Evolutionary conservation across 2,113 vertebrate genomes (phyloP).

Genomic region (Semnopithecus entellus): DNA sequence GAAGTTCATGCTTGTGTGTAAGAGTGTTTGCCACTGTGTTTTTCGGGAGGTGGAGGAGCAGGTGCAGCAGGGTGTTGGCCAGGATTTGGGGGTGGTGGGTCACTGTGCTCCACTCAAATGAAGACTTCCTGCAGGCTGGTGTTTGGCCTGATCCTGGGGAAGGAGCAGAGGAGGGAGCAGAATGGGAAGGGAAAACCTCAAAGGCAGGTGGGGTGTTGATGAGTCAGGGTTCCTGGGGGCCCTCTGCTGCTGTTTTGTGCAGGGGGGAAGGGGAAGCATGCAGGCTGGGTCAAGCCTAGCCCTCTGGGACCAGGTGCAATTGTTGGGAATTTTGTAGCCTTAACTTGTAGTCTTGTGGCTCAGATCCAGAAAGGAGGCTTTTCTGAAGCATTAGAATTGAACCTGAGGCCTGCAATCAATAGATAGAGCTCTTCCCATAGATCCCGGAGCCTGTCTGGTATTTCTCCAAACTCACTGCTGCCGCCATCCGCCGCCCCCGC

Average conservation of each 20-base stretch:
- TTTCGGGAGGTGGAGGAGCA: background rate
- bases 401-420: background rate
- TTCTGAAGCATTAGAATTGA: conserved; percentile 24
- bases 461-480: background rate
- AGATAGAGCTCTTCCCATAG: background rate
- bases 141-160: background rate
- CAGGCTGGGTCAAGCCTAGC: background rate
- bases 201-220: background rate
- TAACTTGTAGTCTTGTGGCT: background rate
- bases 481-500: background rate
- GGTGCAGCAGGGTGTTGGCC: background rate
- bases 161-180: background rate
- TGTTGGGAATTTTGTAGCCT: background rate
- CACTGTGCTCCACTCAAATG: background rate
- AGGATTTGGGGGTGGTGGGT: background rate
- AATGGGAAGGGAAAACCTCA: background rate
- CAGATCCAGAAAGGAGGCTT: background rate
- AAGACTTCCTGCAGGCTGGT: background rate
- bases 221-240: background rate
- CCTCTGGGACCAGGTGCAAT: background rate
- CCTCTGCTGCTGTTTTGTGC: background rate
- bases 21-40: background rate
- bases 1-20: background rate
- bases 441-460: background rate
- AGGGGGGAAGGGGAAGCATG: background rate